Percentiles rank a stretch among this genome's conserved stretches.
phyloP scores from a whole-genome alignment of 2,888 invertebrate species.

The Entomobrya proxima region DNA sequence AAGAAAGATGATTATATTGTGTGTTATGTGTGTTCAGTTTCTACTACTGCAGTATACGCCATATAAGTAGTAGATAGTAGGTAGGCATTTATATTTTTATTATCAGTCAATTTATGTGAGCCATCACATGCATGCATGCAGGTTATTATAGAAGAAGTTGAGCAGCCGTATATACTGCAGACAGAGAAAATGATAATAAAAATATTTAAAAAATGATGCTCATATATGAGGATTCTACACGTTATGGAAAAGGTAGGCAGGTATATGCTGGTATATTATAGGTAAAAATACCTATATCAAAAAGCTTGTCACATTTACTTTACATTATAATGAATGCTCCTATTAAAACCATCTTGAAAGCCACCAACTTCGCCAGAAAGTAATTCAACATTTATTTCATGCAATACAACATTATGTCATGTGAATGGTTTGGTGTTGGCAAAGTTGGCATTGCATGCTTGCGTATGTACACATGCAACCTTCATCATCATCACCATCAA shows the following conservation, averaged over 20 bases:
- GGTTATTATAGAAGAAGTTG: background rate
- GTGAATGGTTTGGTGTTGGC: slow-evolving; percentile 38
- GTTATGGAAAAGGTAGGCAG: background rate
- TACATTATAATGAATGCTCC: background rate
- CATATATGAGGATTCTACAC: slow-evolving; percentile 25
- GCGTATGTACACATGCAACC: slow-evolving; percentile 19
- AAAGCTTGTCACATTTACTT: slow-evolving; percentile 45
- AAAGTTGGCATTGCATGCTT: slow-evolving; percentile 54
- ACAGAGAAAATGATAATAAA: background rate
- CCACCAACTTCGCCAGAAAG: slow-evolving; percentile 5
- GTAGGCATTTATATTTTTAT: slow-evolving; percentile 13
- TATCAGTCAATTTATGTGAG: slow-evolving; percentile 13
- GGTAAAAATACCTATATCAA: too few species aligned
- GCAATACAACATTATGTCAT: slow-evolving; percentile 49
- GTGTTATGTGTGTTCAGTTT: background rate
- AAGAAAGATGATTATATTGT: slow-evolving; percentile 6
- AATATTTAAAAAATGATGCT: slow-evolving; percentile 16
- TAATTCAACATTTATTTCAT: slow-evolving; percentile 51
- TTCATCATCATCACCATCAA: slow-evolving; percentile 18
- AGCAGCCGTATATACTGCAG: background rate
- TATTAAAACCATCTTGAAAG: slow-evolving; percentile 25
- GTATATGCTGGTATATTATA: background rate
- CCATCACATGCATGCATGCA: slow-evolving; percentile 23
- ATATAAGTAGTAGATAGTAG: too few species aligned
- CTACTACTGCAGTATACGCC: background rate